Conservation (phyloP, 2,113 vertebrate species). For the Rousettus leschenaultii region DNA sequence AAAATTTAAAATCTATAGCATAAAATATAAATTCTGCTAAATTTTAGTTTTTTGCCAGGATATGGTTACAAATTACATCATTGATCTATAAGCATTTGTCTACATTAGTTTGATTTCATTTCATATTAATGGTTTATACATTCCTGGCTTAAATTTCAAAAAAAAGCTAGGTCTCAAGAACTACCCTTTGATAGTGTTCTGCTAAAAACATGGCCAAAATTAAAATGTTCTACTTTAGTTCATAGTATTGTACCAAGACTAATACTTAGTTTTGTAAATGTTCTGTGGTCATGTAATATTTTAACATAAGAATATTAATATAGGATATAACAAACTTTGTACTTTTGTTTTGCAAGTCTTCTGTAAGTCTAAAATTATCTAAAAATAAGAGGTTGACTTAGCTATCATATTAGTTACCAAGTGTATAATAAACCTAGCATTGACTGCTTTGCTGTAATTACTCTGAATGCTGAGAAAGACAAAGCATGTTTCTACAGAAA, state of each 20-base stretch:
- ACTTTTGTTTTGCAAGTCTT: not conserved
- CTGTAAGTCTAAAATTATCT: not conserved
- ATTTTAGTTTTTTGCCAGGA: not conserved
- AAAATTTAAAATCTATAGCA: not conserved
- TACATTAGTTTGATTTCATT: not conserved
- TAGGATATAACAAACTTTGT: not conserved
- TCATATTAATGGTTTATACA: conserved; percentile 34
- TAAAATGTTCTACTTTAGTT: not conserved
- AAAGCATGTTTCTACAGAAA: conserved; percentile 20
- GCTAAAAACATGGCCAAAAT: conserved; percentile 45
- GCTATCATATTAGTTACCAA: not conserved
- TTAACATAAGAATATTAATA: not conserved
- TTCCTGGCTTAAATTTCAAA: not conserved
- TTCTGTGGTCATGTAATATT: not conserved
- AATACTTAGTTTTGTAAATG: conserved; percentile 25
- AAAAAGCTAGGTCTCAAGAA: not conserved
- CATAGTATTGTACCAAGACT: not conserved
- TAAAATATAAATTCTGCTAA: not conserved
- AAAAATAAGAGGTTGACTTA: conserved; percentile 11
- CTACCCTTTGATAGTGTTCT: not conserved
- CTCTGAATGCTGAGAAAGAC: not conserved
- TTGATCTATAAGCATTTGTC: not conserved
- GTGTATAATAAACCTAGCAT: not conserved
- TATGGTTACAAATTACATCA: not conserved
- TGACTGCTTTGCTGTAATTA: not conserved